Percentiles rank a stretch among this genome's conserved stretches.
These are phyloP conservation scores for Amphibalanus amphitrite DNA, from an alignment of 1,140 invertebrate genomes.

Conservation along the genomic window DNA sequence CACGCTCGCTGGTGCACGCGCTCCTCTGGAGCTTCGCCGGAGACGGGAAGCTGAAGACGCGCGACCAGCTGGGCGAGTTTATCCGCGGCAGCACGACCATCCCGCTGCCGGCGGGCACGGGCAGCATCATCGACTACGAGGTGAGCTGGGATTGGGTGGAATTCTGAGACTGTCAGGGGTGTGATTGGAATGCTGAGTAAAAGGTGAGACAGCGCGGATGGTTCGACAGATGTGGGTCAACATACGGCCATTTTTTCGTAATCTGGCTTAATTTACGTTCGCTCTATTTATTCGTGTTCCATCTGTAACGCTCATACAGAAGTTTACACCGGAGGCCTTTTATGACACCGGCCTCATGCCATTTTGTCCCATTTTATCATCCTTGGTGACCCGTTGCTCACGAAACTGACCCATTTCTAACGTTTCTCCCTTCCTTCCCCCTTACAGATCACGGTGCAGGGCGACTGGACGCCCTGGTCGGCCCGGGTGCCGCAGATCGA, in stretches of 20 bases:
- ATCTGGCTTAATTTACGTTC: too few relatives aligned
- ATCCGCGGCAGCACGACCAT: constrained; percentile 88
- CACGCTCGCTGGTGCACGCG: constrained; percentile 79
- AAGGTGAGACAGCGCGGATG: constrained; percentile 5
- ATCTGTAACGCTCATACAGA: too few relatives aligned
- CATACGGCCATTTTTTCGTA: too few relatives aligned
- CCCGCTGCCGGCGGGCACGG: constrained; percentile 56
- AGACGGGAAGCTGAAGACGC: constrained; percentile 88
- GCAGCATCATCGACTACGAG: constrained; percentile 89
- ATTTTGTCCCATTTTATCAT: too few relatives aligned
- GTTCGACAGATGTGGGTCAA: background rate
- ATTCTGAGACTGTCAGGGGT: too few relatives aligned
- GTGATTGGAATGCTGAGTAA: too few relatives aligned
- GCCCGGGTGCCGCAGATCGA: constrained; percentile 97
- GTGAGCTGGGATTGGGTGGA: too few relatives aligned
- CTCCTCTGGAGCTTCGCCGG: constrained; percentile 96
- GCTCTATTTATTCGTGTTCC: too few relatives aligned
- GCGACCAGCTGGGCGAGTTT: constrained; percentile 85
- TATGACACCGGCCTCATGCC: background rate
- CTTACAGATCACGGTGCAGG: constrained; percentile 43
- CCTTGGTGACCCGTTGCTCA: too few relatives aligned
- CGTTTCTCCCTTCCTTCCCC: constrained; percentile 12
- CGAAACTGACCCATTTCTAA: too few relatives aligned
- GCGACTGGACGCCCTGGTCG: constrained; percentile 94
- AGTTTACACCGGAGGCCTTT: too few relatives aligned